phyloP scores from a whole-genome alignment of 2,888 invertebrate genomes.

The Cheiracanthium punctorium region DNA sequence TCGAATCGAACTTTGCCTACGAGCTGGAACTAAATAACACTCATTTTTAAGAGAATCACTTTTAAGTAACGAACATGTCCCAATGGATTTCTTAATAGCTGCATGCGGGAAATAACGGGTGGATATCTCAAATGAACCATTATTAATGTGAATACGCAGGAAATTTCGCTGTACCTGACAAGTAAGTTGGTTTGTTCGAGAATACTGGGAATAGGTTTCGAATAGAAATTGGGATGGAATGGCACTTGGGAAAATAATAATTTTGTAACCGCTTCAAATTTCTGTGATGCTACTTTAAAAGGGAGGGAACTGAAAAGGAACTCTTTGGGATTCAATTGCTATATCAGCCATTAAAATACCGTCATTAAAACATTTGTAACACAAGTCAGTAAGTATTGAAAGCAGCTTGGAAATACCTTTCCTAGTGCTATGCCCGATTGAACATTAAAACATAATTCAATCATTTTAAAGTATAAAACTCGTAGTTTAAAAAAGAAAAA shows the following conservation, averaged over 20 bases:
- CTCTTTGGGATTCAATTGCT: too few relatives aligned
- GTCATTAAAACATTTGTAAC: too few relatives aligned
- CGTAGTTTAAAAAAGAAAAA: too few relatives aligned
- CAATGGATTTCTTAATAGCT: constrained; percentile 33
- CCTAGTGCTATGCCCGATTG: too few relatives aligned
- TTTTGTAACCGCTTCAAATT: constrained; percentile 23
- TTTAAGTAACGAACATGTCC: constrained; percentile 63
- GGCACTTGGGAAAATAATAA: constrained; percentile 25
- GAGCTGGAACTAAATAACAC: constrained; percentile 57
- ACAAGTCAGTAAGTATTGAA: too few relatives aligned
- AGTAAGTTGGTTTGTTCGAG: constrained; percentile 22
- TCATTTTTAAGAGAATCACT: constrained; percentile 54
- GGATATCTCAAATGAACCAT: constrained; percentile 26
- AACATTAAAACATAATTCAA: too few relatives aligned
- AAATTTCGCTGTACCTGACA: constrained; percentile 23
- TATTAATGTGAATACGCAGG: constrained; percentile 36
- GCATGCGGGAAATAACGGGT: constrained; percentile 22
- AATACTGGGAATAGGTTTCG: constrained; percentile 47
- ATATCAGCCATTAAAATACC: too few relatives aligned
- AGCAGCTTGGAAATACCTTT: too few relatives aligned
- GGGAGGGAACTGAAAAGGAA: constrained; percentile 14
- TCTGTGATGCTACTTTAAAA: background rate
- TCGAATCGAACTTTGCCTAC: constrained; percentile 21
- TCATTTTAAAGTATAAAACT: too few relatives aligned
- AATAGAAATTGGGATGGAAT: constrained; percentile 17